Evolutionary conservation across 2,113 vertebrate genomes (phyloP).

Genomic region (Coracopsis vasa): DNA sequence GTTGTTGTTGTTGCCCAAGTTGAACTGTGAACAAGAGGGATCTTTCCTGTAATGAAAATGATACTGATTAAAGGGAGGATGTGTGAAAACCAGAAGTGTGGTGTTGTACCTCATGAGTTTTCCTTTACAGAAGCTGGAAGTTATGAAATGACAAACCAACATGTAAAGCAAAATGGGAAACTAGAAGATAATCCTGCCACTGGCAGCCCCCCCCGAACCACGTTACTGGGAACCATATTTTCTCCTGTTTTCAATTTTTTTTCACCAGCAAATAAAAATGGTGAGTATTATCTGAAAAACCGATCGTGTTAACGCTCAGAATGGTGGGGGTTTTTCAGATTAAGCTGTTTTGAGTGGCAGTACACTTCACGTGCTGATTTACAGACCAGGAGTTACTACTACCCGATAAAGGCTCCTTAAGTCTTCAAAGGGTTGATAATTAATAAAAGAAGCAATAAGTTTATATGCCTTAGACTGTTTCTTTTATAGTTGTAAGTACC

Average conservation of each 20-base stretch:
- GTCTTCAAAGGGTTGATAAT: neutral
- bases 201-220: conserved; percentile 88
- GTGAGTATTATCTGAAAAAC: conserved; percentile 63
- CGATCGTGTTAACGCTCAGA: neutral
- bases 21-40: neutral
- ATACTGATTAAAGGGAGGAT: neutral
- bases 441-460: neutral
- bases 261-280: conserved; percentile 97
- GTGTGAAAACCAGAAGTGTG: neutral
- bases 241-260: conserved; percentile 98
- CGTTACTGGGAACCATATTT: conserved; percentile 95
- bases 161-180: conserved; percentile 90
- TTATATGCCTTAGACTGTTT: neutral
- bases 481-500: neutral
- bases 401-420: neutral
- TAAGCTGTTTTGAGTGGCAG: neutral
- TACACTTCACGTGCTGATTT: neutral
- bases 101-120: neutral
- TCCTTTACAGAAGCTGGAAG: conserved; percentile 83
- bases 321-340: neutral
- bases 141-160: conserved; percentile 90
- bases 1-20: neutral
- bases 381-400: neutral
- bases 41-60: neutral
- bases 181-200: conserved; percentile 85